Evolutionary conservation across 2,797 vertebrate species (phyloP).

Genomic region (Sebastes diploproa): DNA sequence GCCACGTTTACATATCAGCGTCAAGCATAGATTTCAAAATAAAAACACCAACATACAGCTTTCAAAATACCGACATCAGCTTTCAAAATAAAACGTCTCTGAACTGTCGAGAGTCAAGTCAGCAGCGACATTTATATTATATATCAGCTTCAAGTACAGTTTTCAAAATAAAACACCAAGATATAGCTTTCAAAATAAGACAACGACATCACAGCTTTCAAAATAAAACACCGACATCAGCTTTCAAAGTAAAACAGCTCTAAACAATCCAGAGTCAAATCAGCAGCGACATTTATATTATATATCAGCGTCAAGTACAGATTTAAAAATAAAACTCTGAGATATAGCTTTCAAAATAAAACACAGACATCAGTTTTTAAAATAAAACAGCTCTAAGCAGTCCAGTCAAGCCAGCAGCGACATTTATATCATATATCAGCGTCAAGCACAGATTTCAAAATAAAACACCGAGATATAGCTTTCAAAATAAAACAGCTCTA

Average conservation of each 20-base stretch:
- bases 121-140: fast-evolving
- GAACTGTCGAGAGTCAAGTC: background rate
- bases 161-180: background rate
- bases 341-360: too few species aligned
- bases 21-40: constrained; percentile 6
- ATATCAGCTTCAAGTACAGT: too few species aligned
- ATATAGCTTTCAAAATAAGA: too few species aligned
- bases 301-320: fast-evolving
- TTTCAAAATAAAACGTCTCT: background rate
- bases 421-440: fast-evolving
- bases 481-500: background rate
- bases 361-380: too few species aligned
- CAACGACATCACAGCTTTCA: background rate
- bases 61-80: background rate
- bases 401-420: too few species aligned
- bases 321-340: constrained; percentile 3
- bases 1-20: background rate
- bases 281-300: background rate
- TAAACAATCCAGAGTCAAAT: background rate
- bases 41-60: constrained; percentile 15
- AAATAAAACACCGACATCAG: too few species aligned
- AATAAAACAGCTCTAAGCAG: too few species aligned
- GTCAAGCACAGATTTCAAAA: too few species aligned
- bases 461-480: background rate
- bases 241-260: too few species aligned